Percentiles rank a stretch among this genome's conserved stretches.
Evolutionary conservation across 1,140 invertebrate genomes (phyloP).

Genomic region (Drosophila ercepeae): DNA sequence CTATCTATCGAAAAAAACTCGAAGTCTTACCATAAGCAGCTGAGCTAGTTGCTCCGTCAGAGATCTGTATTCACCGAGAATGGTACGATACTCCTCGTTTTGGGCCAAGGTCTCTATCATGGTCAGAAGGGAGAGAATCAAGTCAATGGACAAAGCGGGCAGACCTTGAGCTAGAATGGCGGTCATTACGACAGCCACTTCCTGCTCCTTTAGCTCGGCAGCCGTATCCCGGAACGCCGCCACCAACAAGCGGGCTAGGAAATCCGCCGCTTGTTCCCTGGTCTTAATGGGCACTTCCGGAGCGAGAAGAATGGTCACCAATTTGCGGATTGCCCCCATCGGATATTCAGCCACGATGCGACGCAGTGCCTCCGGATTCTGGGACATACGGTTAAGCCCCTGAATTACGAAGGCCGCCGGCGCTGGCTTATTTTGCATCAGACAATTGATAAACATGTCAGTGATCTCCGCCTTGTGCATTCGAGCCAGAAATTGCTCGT

Average conservation of each 20-base stretch:
- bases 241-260: conserved; percentile 51
- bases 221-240: conserved; percentile 52
- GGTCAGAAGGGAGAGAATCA: conserved; percentile 58
- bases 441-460: conserved; percentile 58
- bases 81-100: conserved; percentile 61
- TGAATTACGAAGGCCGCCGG: conserved; percentile 56
- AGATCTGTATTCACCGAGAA: conserved; percentile 24
- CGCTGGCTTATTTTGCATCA: conserved; percentile 50
- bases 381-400: conserved; percentile 63
- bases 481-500: conserved; percentile 44
- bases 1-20: neutral
- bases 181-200: conserved; percentile 38
- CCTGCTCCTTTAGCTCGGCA: conserved; percentile 17
- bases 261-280: conserved; percentile 62
- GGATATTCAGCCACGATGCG: conserved; percentile 54
- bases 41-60: conserved; percentile 63
- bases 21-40: conserved; percentile 58
- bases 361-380: conserved; percentile 45
- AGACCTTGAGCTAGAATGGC: conserved; percentile 47
- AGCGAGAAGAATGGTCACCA: conserved; percentile 47
- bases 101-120: conserved; percentile 66
- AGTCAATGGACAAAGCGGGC: conserved; percentile 60
- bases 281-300: conserved; percentile 56
- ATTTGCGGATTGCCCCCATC: conserved; percentile 21
- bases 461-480: conserved; percentile 58